Percentiles rank a stretch among this genome's conserved stretches.
Evolutionary conservation across 2,888 invertebrate genomes (phyloP).

Genomic region (Heterodera filipjevi): DNA sequence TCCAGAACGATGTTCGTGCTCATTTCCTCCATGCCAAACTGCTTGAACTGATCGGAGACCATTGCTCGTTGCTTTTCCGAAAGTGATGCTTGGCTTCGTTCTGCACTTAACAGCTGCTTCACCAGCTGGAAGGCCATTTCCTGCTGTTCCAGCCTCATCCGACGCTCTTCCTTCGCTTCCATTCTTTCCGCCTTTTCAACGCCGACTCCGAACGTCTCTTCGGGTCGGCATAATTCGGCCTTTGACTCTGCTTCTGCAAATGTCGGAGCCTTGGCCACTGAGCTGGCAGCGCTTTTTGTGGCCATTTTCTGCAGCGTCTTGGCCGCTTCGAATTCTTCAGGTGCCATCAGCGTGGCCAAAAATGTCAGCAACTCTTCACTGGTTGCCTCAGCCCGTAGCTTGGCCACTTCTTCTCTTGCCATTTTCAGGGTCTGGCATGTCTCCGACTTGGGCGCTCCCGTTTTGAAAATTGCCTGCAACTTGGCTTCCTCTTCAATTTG

Average conservation of each 20-base stretch:
- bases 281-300: neutral
- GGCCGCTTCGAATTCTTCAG: slow-evolving; percentile 21
- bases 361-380: slow-evolving; percentile 10
- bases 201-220: neutral
- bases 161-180: slow-evolving; percentile 1
- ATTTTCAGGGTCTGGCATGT: neutral
- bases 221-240: neutral
- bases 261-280: neutral
- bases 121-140: neutral
- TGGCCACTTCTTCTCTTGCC: neutral
- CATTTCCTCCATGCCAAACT: neutral
- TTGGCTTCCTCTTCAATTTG: neutral
- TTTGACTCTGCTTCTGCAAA: neutral
- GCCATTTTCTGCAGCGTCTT: slow-evolving; percentile 6
- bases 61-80: neutral
- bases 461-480: neutral
- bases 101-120: neutral
- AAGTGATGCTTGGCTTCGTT: neutral
- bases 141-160: neutral
- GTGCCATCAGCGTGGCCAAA: slow-evolving; percentile 19
- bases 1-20: neutral
- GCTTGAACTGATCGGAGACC: neutral
- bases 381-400: neutral
- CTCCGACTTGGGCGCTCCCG: neutral
- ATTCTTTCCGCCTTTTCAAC: neutral